phyloP scores from a whole-genome alignment of 2,797 vertebrate genomes.

The Pogoniulus pusillus region DNA sequence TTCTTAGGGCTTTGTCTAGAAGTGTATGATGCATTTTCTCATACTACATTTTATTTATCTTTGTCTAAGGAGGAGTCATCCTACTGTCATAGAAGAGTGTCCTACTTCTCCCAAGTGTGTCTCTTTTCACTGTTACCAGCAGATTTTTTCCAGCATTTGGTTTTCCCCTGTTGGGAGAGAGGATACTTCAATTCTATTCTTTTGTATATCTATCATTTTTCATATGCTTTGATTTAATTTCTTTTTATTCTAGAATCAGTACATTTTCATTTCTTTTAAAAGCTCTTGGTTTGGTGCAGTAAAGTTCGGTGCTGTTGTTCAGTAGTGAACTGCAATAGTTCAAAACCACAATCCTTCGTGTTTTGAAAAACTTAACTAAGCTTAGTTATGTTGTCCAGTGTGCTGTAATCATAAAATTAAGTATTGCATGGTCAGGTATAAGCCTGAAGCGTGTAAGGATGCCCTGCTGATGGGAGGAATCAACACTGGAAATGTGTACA shows the following conservation, averaged over 20 bases:
- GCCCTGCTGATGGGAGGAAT: neutral
- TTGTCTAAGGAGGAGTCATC: neutral
- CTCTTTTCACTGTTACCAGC: neutral
- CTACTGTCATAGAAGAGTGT: neutral
- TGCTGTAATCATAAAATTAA: neutral
- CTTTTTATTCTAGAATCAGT: neutral
- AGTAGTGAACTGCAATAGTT: neutral
- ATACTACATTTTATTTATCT: neutral
- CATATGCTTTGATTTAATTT: neutral
- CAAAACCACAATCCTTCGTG: neutral
- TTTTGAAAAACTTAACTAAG: neutral
- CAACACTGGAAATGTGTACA: neutral
- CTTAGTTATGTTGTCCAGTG: neutral
- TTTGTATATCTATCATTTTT: neutral
- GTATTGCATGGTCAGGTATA: neutral
- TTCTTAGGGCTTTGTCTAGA: neutral
- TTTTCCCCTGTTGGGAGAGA: neutral
- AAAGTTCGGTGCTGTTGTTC: neutral
- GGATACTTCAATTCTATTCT: neutral
- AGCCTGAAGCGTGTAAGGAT: neutral
- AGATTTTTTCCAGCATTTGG: neutral
- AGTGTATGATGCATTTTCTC: fast-evolving
- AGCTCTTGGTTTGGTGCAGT: neutral
- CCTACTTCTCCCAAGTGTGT: neutral
- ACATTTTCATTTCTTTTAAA: neutral